These are phyloP conservation scores for Ariopsis seemanni DNA, from an alignment of 2,113 vertebrate species.

Conservation along the genomic window DNA sequence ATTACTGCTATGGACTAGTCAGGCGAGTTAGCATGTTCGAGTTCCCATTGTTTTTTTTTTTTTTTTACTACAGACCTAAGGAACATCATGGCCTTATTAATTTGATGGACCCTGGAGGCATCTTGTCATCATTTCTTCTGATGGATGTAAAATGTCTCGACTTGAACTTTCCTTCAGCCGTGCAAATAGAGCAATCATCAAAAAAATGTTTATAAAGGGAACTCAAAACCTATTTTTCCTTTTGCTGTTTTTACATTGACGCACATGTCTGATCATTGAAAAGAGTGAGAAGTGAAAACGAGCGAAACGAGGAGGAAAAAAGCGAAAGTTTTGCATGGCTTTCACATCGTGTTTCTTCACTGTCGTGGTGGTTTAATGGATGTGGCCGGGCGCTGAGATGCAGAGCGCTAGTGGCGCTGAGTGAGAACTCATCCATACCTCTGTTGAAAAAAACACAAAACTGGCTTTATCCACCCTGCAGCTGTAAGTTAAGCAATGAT, in stretches of 20 bases:
- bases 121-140: slow-evolving; percentile 59
- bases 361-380: slow-evolving; percentile 59
- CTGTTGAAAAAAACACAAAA: slow-evolving; percentile 70
- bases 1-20: background rate
- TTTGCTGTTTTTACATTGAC: slow-evolving; percentile 59
- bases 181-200: slow-evolving; percentile 68
- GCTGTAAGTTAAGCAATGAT: slow-evolving; percentile 72
- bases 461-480: slow-evolving; percentile 68
- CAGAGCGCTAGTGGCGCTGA: slow-evolving; percentile 56
- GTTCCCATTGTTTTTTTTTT: slow-evolving; percentile 8
- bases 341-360: slow-evolving; percentile 43
- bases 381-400: slow-evolving; percentile 52
- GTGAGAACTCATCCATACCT: slow-evolving; percentile 72
- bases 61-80: background rate
- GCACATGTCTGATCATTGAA: slow-evolving; percentile 39
- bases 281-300: slow-evolving; percentile 25
- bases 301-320: slow-evolving; percentile 42
- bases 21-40: slow-evolving; percentile 12
- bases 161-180: slow-evolving; percentile 76
- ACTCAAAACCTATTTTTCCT: slow-evolving; percentile 49
- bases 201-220: slow-evolving; percentile 64
- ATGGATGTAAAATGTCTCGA: slow-evolving; percentile 63
- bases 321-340: slow-evolving; percentile 35
- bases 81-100: background rate
- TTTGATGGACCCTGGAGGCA: background rate